Base-by-base conservation (phyloP, 2,113 vertebrate species). In the Podilymbus podiceps region DNA sequence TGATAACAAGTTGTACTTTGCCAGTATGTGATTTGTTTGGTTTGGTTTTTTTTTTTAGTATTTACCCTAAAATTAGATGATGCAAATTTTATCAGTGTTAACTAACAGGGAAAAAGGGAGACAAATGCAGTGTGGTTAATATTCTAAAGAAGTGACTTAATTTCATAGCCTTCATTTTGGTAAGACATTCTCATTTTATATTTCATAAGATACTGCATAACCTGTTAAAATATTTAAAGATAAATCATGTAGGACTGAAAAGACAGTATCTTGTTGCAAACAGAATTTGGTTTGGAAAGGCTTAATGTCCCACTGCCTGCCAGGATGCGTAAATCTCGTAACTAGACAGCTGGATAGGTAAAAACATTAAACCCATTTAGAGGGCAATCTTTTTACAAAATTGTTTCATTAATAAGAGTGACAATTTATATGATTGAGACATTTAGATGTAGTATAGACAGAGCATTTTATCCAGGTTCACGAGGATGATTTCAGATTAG, bases 381-480 rank as follows among this genome's bases (percentile, higher is more conserved):
- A 97, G 94, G 86, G 95, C 95, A 97, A 96, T 97, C 95, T 97
- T 98, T 98, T 97, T 95, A 93, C 90, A 92, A 97, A 98, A 97
- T 95, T 91, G 94, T 98, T 98, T 98, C 97, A 98, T 98, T 97
- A 98, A 95, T 95, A 97, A 97, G 97, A 97, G 94, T 97, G 97
- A 97, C 97, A 97, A 98, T 98, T 97, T 98, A 89, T 97, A 97
- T 97, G 95, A 97, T 84, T 96, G 96, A 97, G 96, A 96, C 94
- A 58, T 97, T 97, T 94, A 80, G 95, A 96, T 96, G 94, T 96
- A 94, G 91, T 91, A 96, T 76, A 97, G 97, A 97, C 94, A 90
- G 73, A 95, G 55, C 91, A 91, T 97, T 97, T 95, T 59, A 96
- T 95, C 91, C 64, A 85, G 94, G 93, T 96, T 98, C 95, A 93